phyloP scores from a whole-genome alignment of 2,888 invertebrate species.

The Hyalella azteca region DNA sequence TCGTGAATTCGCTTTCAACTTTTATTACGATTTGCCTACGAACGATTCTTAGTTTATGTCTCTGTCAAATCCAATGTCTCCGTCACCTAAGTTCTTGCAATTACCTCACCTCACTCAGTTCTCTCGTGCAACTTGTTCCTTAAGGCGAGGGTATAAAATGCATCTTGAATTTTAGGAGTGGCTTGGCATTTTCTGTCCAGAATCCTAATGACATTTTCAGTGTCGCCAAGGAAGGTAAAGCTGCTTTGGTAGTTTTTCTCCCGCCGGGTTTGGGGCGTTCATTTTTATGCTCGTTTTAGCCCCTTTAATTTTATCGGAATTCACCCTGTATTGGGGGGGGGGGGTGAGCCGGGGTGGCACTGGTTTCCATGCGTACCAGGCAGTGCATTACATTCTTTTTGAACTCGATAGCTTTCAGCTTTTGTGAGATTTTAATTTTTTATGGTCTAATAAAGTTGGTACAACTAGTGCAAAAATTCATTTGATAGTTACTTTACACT shows the following conservation, averaged over 20 bases:
- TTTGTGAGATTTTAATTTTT: too few relatives aligned
- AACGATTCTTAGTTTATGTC: too few relatives aligned
- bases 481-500: too few relatives aligned
- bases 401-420: too few relatives aligned
- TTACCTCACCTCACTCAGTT: not conserved
- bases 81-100: not conserved
- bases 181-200: constrained; percentile 28
- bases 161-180: constrained; percentile 21
- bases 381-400: too few relatives aligned
- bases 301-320: constrained; percentile 14
- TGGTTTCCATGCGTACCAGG: too few relatives aligned
- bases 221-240: constrained; percentile 28
- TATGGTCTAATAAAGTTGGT: too few relatives aligned
- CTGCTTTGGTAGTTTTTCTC: constrained; percentile 32
- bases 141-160: constrained; percentile 29
- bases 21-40: too few relatives aligned
- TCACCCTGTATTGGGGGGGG: too few relatives aligned
- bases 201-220: constrained; percentile 37
- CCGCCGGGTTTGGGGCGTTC: constrained; percentile 16
- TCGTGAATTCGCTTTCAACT: too few relatives aligned
- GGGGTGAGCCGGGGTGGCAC: too few relatives aligned
- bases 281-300: not conserved
- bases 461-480: too few relatives aligned
- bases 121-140: constrained; percentile 14
- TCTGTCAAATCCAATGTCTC: not conserved